Percentiles rank a stretch among this genome's conserved stretches.
phyloP scores from a whole-genome alignment of 2,888 invertebrate species.

The Brenthis hecate region DNA sequence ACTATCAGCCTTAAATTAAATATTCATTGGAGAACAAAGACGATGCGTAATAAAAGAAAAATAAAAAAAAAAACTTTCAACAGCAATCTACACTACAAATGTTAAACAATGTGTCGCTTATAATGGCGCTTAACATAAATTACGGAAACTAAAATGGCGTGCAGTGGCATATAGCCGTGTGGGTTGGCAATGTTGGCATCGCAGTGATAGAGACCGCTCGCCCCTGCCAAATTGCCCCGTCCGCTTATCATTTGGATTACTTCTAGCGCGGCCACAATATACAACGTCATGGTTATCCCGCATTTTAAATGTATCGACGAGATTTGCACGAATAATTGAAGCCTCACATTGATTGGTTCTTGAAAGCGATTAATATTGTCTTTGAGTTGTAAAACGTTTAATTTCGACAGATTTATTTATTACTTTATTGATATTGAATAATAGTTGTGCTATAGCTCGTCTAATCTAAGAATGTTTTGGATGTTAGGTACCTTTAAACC shows the following conservation, averaged over 20 bases:
- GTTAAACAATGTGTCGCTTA: slow-evolving; percentile 36
- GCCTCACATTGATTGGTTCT: slow-evolving; percentile 21
- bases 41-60: background rate
- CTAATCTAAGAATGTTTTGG: no score
- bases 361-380: background rate
- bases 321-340: slow-evolving; percentile 42
- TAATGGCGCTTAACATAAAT: slow-evolving; percentile 63
- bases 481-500: no score
- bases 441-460: no score
- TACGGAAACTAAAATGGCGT: slow-evolving; percentile 65
- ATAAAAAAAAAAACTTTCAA: slow-evolving; percentile 12
- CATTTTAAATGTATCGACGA: slow-evolving; percentile 54
- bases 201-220: slow-evolving; percentile 60
- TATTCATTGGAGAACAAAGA: background rate
- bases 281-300: slow-evolving; percentile 45
- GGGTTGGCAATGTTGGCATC: slow-evolving; percentile 62
- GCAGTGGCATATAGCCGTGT: slow-evolving; percentile 53
- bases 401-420: no score
- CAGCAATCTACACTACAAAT: slow-evolving; percentile 24
- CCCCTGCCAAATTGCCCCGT: slow-evolving; percentile 75
- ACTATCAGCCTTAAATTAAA: background rate
- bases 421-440: no score
- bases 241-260: slow-evolving; percentile 76
- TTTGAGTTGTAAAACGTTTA: background rate
- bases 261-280: slow-evolving; percentile 49